Evolutionary conservation across 2,888 invertebrate species (phyloP), one percentile per base, ranked within the genome.

Genomic region (Merodon equestris): DNA sequence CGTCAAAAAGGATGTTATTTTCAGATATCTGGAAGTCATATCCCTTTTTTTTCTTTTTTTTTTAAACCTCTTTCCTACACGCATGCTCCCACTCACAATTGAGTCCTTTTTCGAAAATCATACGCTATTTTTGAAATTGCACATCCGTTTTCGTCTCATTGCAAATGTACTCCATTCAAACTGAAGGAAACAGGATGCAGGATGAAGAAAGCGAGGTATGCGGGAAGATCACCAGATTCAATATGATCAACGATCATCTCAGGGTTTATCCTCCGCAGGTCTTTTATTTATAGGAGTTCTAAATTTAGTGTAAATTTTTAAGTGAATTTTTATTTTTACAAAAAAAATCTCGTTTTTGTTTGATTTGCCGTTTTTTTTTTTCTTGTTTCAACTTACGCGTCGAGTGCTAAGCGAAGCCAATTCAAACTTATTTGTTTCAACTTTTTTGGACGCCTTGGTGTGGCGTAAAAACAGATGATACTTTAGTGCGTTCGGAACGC

Each of bases 201-300:
- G 3, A 27, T 27, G 7, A 2, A 7, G 27, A 27, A 27, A 27
- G 27, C n/a, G n/a, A n/a, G n/a, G n/a, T n/a, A n/a, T n/a, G n/a
- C n/a, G n/a, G n/a, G 7, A 27, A 27, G 7, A 27, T 9, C 40
- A 10, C 10, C n/a, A 10, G 66, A 63, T 68, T 51, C 56, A 58
- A 67, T 72, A 36, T 42, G 61, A 73, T 63, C 72, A 72, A 61
- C 76, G 72, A 77, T 68, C 67, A 47, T 48, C 58, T 67, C 67
- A 61, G 61, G 67, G 63, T 67, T 61, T 68, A 77, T 77, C 67
- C 73, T 77, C 77, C 50, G 54, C 61, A 34, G 51, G 61, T 47
- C 63, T 64, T 70, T 73, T 79, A 79, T 79, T 79, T 79, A 79
- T 79, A 79, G 79, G 79, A 74, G 36, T 64, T 79, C 79, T 79